Base-by-base conservation (phyloP, 2,888 invertebrate species). In the Tanaodytes sp. region DNA sequence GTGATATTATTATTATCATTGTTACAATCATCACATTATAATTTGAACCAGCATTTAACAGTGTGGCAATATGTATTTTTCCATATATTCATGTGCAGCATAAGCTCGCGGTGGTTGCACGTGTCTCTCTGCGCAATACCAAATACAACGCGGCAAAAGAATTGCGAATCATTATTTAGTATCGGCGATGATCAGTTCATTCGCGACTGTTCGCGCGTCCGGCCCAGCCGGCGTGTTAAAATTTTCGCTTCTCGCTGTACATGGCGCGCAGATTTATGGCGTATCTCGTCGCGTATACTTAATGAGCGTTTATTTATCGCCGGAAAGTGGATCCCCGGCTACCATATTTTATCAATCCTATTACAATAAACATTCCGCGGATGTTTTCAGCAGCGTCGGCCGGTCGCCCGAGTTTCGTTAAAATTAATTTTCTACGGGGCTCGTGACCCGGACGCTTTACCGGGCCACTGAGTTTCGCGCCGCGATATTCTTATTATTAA, bases 21-120 rank as follows among this genome's bases (percentile, higher is more conserved):
- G n/a, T n/a, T n/a, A n/a, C n/a, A n/a, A n/a, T n/a, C n/a, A n/a
- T n/a, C n/a, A n/a, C n/a, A n/a, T n/a, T n/a, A n/a, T n/a, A n/a
- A n/a, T n/a, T n/a, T n/a, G n/a, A n/a, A n/a, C n/a, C n/a, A n/a
- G n/a, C n/a, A n/a, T n/a, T n/a, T n/a, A n/a, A n/a, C n/a, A n/a
- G n/a, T n/a, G n/a, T n/a, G n/a, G n/a, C n/a, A n/a, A n/a, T n/a
- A n/a, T n/a, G n/a, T n/a, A n/a, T 66, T 71, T 71, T 65, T 62
- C 43, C 65, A 64, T 57, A 70, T 65, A 62, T 70, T 62, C 62
- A 62, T 65, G 70, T 62, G n/a, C n/a, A 65, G 66, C 40, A 58
- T 62, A 49, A 30, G 48, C 51, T 39, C 15, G 57, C 36, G 65
- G 42, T 58, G 49, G 62, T 59, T 48, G 55, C 67, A 40, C 59